Evolutionary conservation across 2,888 invertebrate species (phyloP), one percentile per base, ranked within the genome.

Genomic region (Buathra laborator): DNA sequence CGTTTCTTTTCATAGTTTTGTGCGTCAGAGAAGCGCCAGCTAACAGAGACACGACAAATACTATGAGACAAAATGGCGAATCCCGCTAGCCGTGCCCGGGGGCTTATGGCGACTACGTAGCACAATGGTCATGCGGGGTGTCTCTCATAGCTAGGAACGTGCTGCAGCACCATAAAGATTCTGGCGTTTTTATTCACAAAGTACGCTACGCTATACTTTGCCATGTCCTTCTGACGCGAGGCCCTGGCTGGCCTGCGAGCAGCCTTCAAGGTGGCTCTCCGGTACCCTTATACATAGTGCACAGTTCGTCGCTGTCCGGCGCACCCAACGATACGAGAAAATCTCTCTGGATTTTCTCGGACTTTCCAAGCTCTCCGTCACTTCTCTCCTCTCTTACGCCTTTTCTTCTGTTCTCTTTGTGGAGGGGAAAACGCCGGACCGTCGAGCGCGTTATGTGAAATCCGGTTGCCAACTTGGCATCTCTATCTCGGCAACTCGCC

Each of bases 141-240:
- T 76, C 62, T 67, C 59, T 88, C 88, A 89, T 90, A 89, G 91
- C 91, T 91, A 90, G 88, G 88, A 89, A 88, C 89, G 86, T 88
- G 88, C 87, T 87, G 85, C 24, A 64, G 75, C 43, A 83, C 86
- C 88, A 90, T 91, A 91, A 91, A 91, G 89, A 90, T 88, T 24
- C 24, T 87, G 86, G 84, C 88, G 86, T 51, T 48, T 76, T 48
- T 66, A 51, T 82, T 75, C 86, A 91, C 91, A 91, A 89, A 91
- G 91, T 88, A 82, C 85, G 86, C 89, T 90, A 9, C 37, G 37
- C 37, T 9, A 37, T 7, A 90, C 89, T 90, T 91, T 88, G 87
- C 91, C 37, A 67, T 87, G 82, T 86, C 86, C 87, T 75, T 79
- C 67, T 75, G 46, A 37, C 16, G 74, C 74, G 62, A 32, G 46